phyloP scores from a whole-genome alignment of 2,888 invertebrate genomes.

The Eristalinus sepulchralis region DNA sequence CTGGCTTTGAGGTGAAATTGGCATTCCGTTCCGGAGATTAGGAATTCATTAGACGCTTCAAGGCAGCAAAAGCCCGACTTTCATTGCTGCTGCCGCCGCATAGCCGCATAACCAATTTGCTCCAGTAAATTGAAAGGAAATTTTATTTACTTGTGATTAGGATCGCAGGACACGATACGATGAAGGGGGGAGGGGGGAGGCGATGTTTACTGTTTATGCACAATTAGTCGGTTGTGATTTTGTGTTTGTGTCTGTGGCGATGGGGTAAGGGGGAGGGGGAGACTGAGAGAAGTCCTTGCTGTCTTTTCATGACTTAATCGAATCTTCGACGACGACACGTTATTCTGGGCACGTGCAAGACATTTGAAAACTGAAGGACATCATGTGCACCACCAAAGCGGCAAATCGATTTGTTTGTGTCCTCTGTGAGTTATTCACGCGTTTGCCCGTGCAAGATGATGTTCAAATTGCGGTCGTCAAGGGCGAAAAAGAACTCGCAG shows the following conservation, averaged over 20 bases:
- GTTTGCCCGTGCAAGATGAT: no score
- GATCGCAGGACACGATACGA: slow-evolving; percentile 2
- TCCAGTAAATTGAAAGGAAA: slow-evolving; percentile 19
- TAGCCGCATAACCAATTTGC: slow-evolving; percentile 19
- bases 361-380: not conserved
- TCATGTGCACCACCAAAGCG: no score
- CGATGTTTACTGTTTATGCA: not conserved
- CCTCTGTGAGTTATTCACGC: no score
- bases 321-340: not conserved
- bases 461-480: no score
- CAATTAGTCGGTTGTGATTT: slow-evolving; percentile 9
- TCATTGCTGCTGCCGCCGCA: not conserved
- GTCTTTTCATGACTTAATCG: not conserved
- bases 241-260: not conserved
- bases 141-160: slow-evolving; percentile 18
- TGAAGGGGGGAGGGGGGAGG: not conserved
- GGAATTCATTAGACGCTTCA: slow-evolving; percentile 20
- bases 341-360: not conserved
- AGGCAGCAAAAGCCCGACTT: not conserved
- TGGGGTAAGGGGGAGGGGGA: not conserved
- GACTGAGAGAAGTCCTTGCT: no score
- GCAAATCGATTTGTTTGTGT: not conserved
- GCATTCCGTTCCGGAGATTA: not conserved
- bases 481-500: no score
- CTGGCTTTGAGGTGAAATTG: not conserved